Conservation (phyloP, 2,797 vertebrate species). For the Neosilurus hyrtlii region DNA sequence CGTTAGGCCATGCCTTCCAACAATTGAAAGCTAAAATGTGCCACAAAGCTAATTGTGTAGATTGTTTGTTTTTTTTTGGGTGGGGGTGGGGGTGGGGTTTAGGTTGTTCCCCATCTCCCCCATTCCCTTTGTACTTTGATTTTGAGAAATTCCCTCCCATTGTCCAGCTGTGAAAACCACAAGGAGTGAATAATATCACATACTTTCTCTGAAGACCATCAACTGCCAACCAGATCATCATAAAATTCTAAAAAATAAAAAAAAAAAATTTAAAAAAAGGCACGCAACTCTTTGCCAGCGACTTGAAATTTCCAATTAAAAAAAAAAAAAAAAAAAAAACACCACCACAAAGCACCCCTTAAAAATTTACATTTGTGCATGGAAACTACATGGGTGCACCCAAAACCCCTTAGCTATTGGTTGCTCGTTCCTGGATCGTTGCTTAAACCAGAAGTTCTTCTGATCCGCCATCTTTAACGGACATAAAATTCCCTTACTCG, state of each 20-base stretch:
- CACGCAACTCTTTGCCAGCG: neutral
- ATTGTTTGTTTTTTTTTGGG: too few relatives aligned
- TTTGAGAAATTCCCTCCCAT: neutral
- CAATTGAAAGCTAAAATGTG: neutral
- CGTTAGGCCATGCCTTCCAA: neutral
- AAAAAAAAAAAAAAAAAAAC: neutral
- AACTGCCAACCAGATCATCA: neutral
- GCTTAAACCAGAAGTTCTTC: too few relatives aligned
- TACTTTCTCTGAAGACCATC: neutral
- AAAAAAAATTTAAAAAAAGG: too few relatives aligned
- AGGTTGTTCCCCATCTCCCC: neutral
- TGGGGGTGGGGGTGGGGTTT: too few relatives aligned
- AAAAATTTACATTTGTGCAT: neutral
- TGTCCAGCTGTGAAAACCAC: too few relatives aligned
- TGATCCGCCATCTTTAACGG: too few relatives aligned
- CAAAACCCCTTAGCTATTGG: too few relatives aligned
- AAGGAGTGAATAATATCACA: neutral
- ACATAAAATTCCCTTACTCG: too few relatives aligned
- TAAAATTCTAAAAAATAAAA: too few relatives aligned
- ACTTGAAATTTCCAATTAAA: neutral
- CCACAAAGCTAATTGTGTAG: neutral
- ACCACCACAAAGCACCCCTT: neutral
- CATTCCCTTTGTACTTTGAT: neutral
- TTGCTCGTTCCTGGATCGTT: too few relatives aligned
- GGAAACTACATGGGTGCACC: neutral